phyloP scores from a whole-genome alignment of 2,888 invertebrate genomes.

The Octodonta nipae region DNA sequence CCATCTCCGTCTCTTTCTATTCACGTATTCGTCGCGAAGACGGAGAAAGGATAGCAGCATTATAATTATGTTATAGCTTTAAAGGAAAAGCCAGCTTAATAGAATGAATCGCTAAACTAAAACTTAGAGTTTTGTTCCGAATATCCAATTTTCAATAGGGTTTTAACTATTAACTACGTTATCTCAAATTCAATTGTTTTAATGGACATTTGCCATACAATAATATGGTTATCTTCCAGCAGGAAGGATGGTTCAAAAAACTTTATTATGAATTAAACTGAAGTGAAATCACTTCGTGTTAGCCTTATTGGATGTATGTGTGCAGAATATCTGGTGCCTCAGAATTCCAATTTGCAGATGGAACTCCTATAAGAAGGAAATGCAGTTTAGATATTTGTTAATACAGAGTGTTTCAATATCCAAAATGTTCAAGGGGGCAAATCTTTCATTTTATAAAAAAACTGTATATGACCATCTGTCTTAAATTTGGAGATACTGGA shows the following conservation, averaged over 20 bases:
- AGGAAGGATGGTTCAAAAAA: not conserved
- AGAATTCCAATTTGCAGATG: too few species aligned
- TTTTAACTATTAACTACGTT: conserved; percentile 33
- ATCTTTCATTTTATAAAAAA: too few species aligned
- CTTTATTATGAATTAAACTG: not conserved
- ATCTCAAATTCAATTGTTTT: conserved; percentile 30
- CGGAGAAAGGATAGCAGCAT: conserved; percentile 3
- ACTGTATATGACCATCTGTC: too few species aligned
- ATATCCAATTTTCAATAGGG: conserved; percentile 32
- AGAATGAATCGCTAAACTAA: conserved; percentile 26
- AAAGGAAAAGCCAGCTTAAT: conserved; percentile 32
- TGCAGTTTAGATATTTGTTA: too few species aligned
- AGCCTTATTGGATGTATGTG: too few species aligned
- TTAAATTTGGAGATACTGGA: too few species aligned
- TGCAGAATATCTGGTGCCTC: too few species aligned
- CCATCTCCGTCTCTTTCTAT: conserved; percentile 8
- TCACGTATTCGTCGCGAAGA: not conserved
- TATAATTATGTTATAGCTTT: conserved; percentile 31
- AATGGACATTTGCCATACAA: conserved; percentile 26
- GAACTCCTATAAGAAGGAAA: too few species aligned
- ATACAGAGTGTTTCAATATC: too few species aligned
- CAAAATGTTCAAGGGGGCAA: too few species aligned
- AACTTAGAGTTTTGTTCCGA: conserved; percentile 21
- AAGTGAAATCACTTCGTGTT: not conserved
- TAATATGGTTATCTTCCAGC: conserved; percentile 16